Conservation (phyloP, 2,113 vertebrate species). For the Genyomyrus donnyi region DNA sequence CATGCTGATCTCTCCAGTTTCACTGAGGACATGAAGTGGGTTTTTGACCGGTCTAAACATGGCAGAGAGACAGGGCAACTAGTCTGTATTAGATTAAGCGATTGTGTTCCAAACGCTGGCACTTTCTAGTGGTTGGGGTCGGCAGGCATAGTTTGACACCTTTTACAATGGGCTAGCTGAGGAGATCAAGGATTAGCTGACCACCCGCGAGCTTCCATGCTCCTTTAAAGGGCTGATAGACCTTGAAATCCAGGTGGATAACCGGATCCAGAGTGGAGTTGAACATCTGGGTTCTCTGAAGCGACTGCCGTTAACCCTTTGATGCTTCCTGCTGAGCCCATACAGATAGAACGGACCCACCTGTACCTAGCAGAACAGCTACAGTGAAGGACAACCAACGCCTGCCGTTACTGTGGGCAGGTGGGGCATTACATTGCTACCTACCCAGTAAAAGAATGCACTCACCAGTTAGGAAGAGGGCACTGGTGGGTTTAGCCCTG, state of each 20-base stretch:
- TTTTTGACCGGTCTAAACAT: not conserved
- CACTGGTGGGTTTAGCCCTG: not conserved
- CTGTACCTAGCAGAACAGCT: not conserved
- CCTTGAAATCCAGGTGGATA: not conserved
- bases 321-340: not conserved
- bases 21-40: not conserved
- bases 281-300: not conserved
- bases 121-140: not conserved
- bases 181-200: not conserved
- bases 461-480: not conserved
- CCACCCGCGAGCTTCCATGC: not conserved
- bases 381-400: not conserved
- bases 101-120: not conserved
- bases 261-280: not conserved
- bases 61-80: not conserved
- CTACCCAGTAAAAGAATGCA: not conserved
- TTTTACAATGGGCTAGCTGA: not conserved
- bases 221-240: not conserved
- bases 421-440: not conserved
- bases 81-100: not conserved
- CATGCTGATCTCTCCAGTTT: not conserved
- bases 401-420: not conserved
- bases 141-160: not conserved
- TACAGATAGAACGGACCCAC: not conserved
- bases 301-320: not conserved